Evolutionary conservation across 2,888 invertebrate genomes (phyloP), one percentile per base, ranked within the genome.

Genomic region (Leucophenga maculata): DNA sequence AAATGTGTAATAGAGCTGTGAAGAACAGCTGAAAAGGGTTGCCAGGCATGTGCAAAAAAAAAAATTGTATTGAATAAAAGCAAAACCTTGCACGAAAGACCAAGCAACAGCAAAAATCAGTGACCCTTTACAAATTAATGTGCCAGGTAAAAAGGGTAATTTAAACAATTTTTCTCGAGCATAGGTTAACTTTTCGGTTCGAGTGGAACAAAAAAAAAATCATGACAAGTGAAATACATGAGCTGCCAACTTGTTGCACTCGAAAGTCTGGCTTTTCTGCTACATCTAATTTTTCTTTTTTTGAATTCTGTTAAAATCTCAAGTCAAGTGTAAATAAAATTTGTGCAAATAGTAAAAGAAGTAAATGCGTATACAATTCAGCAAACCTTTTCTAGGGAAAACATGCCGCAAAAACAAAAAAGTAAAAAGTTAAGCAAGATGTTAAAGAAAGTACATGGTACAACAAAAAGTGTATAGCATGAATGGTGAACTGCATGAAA

Each of bases 81-180:
- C 14, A n/a, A 8, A 50, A 18, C 14, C 14, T 4, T 50, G 50
- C 50, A 6, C n/a, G n/a, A n/a, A 50, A 16, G 6, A 50, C 13
- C 46, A 46, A 50, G 50, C 46, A 46, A n/a, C 13, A 46, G 46
- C 70, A 57, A 65, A 71, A 77, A 74, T 72, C 80, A 78, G 62
- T 75, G 82, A 83, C 76, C 75, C 73, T 72, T 72, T 70, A 57
- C 69, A 75, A 80, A 82, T 80, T 80, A 84, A 83, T 82, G 84
- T 84, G 78, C 74, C 77, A 72, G 72, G 77, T 70, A 77, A 84
- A 80, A 84, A 75, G 82, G 80, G 78, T 84, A 84, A 84, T 84
- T 78, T 78, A 66, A 74, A 72, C 70, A 75, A 71, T 67, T 71
- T 48, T 68, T 20, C 60, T 55, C n/a, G 13, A 50, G 22, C 39